Evolutionary conservation across 2,888 invertebrate genomes (phyloP), one percentile per base, ranked within the genome.

Genomic region (Brenthis daphne): DNA sequence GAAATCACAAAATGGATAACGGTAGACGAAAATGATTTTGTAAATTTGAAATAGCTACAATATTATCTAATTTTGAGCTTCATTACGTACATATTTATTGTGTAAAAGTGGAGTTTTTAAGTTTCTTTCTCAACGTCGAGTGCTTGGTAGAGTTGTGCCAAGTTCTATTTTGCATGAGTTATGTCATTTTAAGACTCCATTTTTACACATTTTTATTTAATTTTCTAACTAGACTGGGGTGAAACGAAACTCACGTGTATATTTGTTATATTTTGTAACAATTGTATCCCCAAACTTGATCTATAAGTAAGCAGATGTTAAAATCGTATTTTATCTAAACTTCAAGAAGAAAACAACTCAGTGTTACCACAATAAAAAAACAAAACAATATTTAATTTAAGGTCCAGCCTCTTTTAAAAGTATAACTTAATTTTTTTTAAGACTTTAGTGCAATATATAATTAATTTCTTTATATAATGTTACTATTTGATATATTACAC

Each of bases 181-280:
- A 37, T 37, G 8, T 37, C 37, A 37, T 37, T 37, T 37, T 8
- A 37, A 37, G 37, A 37, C 37, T 37, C 37, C 37, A 37, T 6
- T 37, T 37, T 37, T 37, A 11, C 37, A 37, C 8, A 37, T 37
- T 37, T 37, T 8, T 37, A 1, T 8, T 8, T 37, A 37, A 37
- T 37, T 6, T 37, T 37, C 6, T 37, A 1, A 8, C 37, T 1
- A 37, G 0, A 37, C 37, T 37, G 37, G n/a, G 24, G 24, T 16
- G 64, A 54, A 67, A 61, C 57, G 70, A 68, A 74, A 85, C 85
- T 86, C 80, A 87, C 85, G 81, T 80, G 64, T 77, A 78, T 66
- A 80, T 85, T 78, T 88, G 80, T 79, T 79, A 79, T 73, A 88
- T 79, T 77, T 82, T 80, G 80, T 78, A 82, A 79, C 73, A 73